phyloP scores from a whole-genome alignment of 2,113 vertebrate genomes.

The Martes martes region DNA sequence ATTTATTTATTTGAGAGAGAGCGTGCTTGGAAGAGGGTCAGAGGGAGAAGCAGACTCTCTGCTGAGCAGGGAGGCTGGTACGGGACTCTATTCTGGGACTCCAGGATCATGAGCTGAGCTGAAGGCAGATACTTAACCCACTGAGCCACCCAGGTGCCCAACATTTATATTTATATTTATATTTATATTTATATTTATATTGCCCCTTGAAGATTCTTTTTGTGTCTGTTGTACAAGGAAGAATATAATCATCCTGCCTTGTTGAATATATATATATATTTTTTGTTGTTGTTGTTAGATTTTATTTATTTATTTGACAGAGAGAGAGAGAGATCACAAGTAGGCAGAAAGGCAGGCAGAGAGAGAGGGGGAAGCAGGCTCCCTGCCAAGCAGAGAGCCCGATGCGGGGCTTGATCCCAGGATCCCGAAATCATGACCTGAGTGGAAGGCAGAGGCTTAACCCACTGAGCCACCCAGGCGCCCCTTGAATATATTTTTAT shows the following conservation, averaged over 20 bases:
- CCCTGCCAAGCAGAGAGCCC: too few species aligned
- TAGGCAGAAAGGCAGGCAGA: too few species aligned
- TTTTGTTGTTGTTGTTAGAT: too few species aligned
- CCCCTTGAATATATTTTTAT: neutral
- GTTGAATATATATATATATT: neutral
- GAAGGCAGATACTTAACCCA: neutral
- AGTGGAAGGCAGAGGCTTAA: too few species aligned
- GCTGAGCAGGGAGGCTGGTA: neutral
- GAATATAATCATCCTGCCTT: neutral
- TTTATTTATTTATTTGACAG: too few species aligned
- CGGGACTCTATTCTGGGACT: neutral
- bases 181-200: neutral
- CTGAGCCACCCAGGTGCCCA: neutral
- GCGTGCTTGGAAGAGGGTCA: neutral
- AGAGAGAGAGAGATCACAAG: too few species aligned
- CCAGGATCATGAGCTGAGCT: neutral
- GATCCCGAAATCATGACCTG: too few species aligned
- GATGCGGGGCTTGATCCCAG: too few species aligned
- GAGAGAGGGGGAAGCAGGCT: too few species aligned
- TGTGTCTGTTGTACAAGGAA: neutral
- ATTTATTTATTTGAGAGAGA: neutral
- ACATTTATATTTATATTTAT: neutral
- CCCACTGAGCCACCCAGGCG: too few species aligned
- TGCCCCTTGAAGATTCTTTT: neutral
- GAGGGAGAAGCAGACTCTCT: neutral